These are phyloP conservation scores for Tinea trinotella DNA, from an alignment of 2,888 invertebrate genomes.

Conservation along the genomic window DNA sequence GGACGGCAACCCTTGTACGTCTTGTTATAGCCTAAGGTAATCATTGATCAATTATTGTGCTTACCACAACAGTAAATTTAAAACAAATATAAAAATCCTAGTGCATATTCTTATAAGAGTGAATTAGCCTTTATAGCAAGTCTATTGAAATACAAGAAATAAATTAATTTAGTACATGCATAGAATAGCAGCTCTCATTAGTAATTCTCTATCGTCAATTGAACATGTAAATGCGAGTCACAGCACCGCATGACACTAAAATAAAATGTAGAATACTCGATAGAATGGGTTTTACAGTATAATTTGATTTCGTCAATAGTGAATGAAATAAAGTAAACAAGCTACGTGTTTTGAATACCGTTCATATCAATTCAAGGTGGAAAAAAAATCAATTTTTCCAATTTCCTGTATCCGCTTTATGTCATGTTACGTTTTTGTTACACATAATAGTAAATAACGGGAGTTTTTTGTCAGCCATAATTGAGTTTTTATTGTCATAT, in stretches of 20 bases:
- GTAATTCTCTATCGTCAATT: neutral
- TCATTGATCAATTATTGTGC: too few species aligned
- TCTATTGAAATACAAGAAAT: too few species aligned
- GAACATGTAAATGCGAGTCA: neutral
- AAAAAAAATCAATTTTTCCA: constrained; percentile 15
- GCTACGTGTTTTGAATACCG: constrained; percentile 7
- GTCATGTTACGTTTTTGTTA: constrained; percentile 8
- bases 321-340: constrained; percentile 14
- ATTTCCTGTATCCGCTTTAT: constrained; percentile 14
- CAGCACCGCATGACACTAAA: neutral
- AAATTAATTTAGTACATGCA: too few species aligned
- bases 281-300: constrained; percentile 5
- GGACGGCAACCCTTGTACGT: too few species aligned
- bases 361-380: constrained; percentile 3
- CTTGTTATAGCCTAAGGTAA: too few species aligned
- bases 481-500: constrained; percentile 10
- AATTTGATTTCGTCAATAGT: constrained; percentile 12
- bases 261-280: neutral
- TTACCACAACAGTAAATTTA: too few species aligned
- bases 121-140: too few species aligned
- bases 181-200: neutral
- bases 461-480: constrained; percentile 1
- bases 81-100: too few species aligned
- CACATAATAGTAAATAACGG: constrained; percentile 9
- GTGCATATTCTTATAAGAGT: too few species aligned